Conservation (phyloP, 2,113 vertebrate genomes). For the human (Homo sapiens) region GRCh38 chr16:26001-26500, state of each 20-base stretch:
- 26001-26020: rapidly evolving
- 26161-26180: neutral
- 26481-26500: no score
- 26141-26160: neutral
- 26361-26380: neutral
- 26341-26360: neutral
- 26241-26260: neutral
- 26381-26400: neutral
- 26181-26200: neutral
- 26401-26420: neutral
- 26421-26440: rapidly evolving
- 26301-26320: neutral
- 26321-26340: neutral
- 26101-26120: neutral
- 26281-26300: neutral
- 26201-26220: neutral
- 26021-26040: neutral
- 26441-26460: neutral
- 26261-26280: neutral
- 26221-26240: neutral
- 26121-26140: neutral
- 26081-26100: neutral
- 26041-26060: neutral
- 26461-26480: neutral
- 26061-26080: neutral